Evolutionary conservation across 2,113 vertebrate genomes (phyloP).

Genomic region (Scytalopus superciliaris): DNA sequence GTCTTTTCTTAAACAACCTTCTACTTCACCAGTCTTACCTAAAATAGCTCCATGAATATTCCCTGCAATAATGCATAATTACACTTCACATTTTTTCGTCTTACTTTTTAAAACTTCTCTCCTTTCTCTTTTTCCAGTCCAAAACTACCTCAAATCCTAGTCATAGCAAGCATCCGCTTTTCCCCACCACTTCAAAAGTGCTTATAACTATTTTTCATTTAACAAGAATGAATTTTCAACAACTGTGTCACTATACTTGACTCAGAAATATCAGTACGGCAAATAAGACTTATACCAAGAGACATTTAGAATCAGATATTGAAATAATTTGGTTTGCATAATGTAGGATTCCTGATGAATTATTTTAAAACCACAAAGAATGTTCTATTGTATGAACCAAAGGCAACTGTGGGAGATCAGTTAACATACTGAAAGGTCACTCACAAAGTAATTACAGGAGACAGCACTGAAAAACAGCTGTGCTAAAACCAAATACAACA

Average conservation of each 20-base stretch:
- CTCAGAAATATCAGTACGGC: neutral
- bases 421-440: neutral
- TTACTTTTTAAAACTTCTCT: neutral
- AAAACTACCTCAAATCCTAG: neutral
- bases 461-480: neutral
- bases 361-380: neutral
- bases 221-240: neutral
- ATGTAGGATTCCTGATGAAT: neutral
- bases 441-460: neutral
- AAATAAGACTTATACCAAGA: neutral
- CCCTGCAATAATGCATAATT: neutral
- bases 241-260: neutral
- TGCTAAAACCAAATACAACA: neutral
- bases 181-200: neutral
- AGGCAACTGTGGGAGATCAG: neutral
- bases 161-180: neutral
- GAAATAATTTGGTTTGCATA: neutral
- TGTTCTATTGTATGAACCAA: neutral
- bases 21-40: neutral
- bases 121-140: neutral
- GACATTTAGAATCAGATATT: neutral
- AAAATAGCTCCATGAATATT: neutral
- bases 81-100: neutral
- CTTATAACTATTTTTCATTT: neutral
- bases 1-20: neutral